Base-by-base conservation (phyloP, 1,140 invertebrate genomes). In the Bombus soroeensis region DNA sequence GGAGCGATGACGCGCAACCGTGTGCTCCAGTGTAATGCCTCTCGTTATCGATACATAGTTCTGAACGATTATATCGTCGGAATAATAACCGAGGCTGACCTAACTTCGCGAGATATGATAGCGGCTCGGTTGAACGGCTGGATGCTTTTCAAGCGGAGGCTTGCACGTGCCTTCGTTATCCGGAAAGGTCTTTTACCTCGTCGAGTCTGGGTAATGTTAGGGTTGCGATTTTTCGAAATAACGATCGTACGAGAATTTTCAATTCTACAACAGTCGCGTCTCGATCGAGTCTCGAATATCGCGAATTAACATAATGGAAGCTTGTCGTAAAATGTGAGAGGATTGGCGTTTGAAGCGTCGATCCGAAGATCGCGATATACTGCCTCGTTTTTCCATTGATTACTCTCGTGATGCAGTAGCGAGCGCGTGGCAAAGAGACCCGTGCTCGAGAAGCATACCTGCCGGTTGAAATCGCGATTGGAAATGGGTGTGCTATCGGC, bases 81-180 rank as follows among this genome's bases (percentile, higher is more conserved):
- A 74, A 81, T 81, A 81, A 81, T 81, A 72, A 81, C 47, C 79
- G 41, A n/a, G 68, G 79, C 37, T 37, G 79, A 72, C 34, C 68
- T 39, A 71, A 81, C 43, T 71, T 53, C 79, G 78, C 47, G 53
- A 62, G 70, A 22, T 41, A 18, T n/a, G 66, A 37, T 53, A 37
- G 47, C 43, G 37, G 37, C n/a, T 73, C 68, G 79, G 43, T 32
- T 41, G 41, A 81, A 81, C 66, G 79, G 66, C 66, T 59, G 43
- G 18, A 18, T 72, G 79, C 79, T 25, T 81, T 72, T 72, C 68
- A 72, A 59, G 66, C 79, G 47, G 68, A 81, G 47, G 34, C 68
- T 41, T 39, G 43, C 79, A 41, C 79, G 68, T 81, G 79, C 70
- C 68, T 81, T 81, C 68, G 70, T 81, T 81, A 59, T 59, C 68